Evolutionary conservation across 2,113 vertebrate species (phyloP), one percentile per base, ranked within the genome.

Genomic region (Leuciscus idus): DNA sequence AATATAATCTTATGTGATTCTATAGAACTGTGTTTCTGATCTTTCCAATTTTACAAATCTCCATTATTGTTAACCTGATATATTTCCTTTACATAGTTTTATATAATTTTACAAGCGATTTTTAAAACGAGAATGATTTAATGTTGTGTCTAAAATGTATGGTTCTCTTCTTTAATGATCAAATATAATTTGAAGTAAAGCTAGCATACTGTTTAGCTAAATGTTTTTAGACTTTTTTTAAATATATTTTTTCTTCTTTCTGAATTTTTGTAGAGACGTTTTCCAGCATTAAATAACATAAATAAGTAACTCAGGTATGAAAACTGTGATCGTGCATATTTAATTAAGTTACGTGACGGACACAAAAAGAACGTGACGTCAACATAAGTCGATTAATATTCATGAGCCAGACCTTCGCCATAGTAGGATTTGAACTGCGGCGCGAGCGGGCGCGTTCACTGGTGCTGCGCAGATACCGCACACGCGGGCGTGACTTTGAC

Each of bases 401-500:
- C 19, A 15, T 39, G 30, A 83, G 50, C 3, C 5, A 2, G 17
- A 2, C 9, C 21, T 73, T 83, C 6, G 81, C 48, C 66, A 26
- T 83, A 70, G 64, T 73, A 73, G 39, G 28, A 36, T 46, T 50
- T 50, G 46, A n/a, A 70, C 50, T 86, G 87, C 72, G 78, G 77
- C 57, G 55, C 55, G 55, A 57, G 19, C 55, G 55, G 55, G 55
- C 19, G 21, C 68, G 66, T 73, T 61, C 46, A 57, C 39, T 15
- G 19, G 28, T 11, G 61, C 81, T 46, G 75, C 76, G 75, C 76
- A 81, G 75, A 80, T 85, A 17, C 64, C n/a, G 70, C 77, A 74
- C 64, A 26, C 62, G 26, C 85, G 66, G 66, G 66, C 79, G 50
- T 81, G 64, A 80, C 52, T 85, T 50, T 76, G 64, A 80, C 62